A percentile compares a stretch with the other conserved stretches of the same genome.
These are phyloP conservation scores for Bombylius discolor DNA, from an alignment of 2,888 invertebrate genomes.

Conservation along the genomic window DNA sequence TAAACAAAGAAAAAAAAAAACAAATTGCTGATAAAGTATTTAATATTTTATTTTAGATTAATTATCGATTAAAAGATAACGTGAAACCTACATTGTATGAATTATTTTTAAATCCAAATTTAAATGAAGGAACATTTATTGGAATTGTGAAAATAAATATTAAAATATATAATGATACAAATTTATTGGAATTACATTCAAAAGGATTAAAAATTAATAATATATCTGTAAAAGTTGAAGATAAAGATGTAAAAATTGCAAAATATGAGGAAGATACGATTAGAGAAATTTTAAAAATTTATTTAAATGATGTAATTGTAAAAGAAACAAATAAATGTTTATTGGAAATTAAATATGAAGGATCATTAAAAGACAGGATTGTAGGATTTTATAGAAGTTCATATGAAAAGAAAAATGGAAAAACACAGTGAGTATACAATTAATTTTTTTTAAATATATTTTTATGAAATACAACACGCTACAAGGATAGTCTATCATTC, in stretches of 20 bases:
- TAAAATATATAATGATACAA: slow-evolving; percentile 34
- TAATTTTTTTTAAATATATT: no score
- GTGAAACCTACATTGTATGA: slow-evolving; percentile 54
- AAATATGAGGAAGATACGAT: slow-evolving; percentile 13
- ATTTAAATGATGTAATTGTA: slow-evolving; percentile 15
- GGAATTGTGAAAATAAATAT: slow-evolving; percentile 45
- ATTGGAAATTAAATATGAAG: slow-evolving; percentile 49
- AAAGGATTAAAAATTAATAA: slow-evolving; percentile 40
- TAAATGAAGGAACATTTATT: slow-evolving; percentile 41
- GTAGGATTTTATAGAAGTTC: slow-evolving; percentile 61
- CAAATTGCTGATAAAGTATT: not conserved
- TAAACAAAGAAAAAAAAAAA: no score
- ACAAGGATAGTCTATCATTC: no score
- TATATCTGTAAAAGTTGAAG: slow-evolving; percentile 18
- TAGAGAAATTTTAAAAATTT: slow-evolving; percentile 26
- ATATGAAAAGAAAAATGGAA: slow-evolving; percentile 37
- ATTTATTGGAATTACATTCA: slow-evolving; percentile 46
- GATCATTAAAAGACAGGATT: slow-evolving; percentile 50
- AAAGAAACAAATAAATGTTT: slow-evolving; percentile 30
- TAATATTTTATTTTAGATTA: slow-evolving; percentile 17
- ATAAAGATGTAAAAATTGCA: slow-evolving; percentile 3
- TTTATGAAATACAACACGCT: no score
- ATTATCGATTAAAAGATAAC: slow-evolving; percentile 42
- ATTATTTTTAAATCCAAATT: slow-evolving; percentile 51
- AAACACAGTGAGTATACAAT: slow-evolving; percentile 35